These are phyloP conservation scores for Lordiphosa collinella DNA, from an alignment of 1,140 invertebrate genomes.

Conservation along the genomic window DNA sequence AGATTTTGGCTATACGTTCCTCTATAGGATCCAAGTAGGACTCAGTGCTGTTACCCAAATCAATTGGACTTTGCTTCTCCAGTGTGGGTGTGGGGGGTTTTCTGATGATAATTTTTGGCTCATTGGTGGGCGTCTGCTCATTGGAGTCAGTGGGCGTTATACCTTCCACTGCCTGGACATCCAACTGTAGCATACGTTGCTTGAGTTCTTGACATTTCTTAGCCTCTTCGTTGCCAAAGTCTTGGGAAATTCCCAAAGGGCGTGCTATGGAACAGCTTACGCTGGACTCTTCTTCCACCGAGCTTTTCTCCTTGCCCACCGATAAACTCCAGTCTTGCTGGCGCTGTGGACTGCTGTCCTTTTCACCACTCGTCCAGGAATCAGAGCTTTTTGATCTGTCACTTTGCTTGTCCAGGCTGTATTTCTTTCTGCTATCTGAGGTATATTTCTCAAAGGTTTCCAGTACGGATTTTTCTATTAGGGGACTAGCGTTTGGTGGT, in stretches of 20 bases:
- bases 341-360: constrained; percentile 81
- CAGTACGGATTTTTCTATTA: constrained; percentile 72
- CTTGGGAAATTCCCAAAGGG: constrained; percentile 87
- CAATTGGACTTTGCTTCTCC: constrained; percentile 83
- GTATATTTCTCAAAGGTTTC: constrained; percentile 70
- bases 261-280: constrained; percentile 89
- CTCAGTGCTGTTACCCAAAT: constrained; percentile 79
- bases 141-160: constrained; percentile 49
- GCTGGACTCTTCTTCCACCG: constrained; percentile 87
- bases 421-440: constrained; percentile 66
- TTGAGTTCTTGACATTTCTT: constrained; percentile 79
- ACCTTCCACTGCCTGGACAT: constrained; percentile 41
- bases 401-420: constrained; percentile 82
- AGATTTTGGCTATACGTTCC: constrained; percentile 66
- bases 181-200: constrained; percentile 69
- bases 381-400: constrained; percentile 85
- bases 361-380: constrained; percentile 83
- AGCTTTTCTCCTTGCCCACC: constrained; percentile 82
- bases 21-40: constrained; percentile 72
- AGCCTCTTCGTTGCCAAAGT: constrained; percentile 83
- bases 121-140: constrained; percentile 58
- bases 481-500: constrained; percentile 72
- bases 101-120: constrained; percentile 68
- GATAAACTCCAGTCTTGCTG: constrained; percentile 80
- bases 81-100: constrained; percentile 83